Base-by-base conservation (phyloP, 2,888 invertebrate genomes). In the Tenodera sinensis region DNA sequence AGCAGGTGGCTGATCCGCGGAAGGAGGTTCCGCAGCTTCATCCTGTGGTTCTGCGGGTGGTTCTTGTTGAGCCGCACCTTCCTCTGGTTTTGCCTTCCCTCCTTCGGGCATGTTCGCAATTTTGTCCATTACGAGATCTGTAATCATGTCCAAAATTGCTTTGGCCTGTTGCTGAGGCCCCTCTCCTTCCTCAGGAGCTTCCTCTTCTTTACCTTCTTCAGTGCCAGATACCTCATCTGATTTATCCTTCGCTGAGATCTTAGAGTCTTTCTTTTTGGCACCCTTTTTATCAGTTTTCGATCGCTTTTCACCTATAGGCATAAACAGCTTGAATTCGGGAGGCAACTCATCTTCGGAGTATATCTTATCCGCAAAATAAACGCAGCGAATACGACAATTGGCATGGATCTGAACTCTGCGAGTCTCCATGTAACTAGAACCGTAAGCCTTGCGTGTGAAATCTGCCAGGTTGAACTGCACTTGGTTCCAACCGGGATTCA, bases 391-490 rank as follows among this genome's bases (percentile, higher is more conserved):
- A 91, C 99, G 95, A 92, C 98, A 98, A 93, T 99, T 99, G 83
- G 99, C 99, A 94, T 99, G 98, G 91, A 99, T 97, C 95, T 99
- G 97, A 90, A 99, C 97, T 92, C 98, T 94, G 91, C 95, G 95
- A 2, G 98, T 98, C 94, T 99, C 98, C 89, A 98, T 97, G 93
- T 98, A 99, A 93, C 97, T 98, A 25, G 98, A 98, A n/a, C 98
- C 98, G 93, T 99, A 99, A 0, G 98, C 98, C 92, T 98, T 94
- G 91, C 97, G 95, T 12, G 98, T 98, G 93, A 99, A 98, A 93
- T 99, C 98, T 6, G 98, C 97, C 91, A 99, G 94, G 94, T 99
- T 98, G 93, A 99, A 98, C 93, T 98, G 98, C 91, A 99, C 98
- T 94, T 97, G 96, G 92, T 98, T 98, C 98, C 98, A 98, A 71